These are phyloP conservation scores for Bothrops jararaca DNA, from an alignment of 2,113 vertebrate genomes.

Conservation along the genomic window DNA sequence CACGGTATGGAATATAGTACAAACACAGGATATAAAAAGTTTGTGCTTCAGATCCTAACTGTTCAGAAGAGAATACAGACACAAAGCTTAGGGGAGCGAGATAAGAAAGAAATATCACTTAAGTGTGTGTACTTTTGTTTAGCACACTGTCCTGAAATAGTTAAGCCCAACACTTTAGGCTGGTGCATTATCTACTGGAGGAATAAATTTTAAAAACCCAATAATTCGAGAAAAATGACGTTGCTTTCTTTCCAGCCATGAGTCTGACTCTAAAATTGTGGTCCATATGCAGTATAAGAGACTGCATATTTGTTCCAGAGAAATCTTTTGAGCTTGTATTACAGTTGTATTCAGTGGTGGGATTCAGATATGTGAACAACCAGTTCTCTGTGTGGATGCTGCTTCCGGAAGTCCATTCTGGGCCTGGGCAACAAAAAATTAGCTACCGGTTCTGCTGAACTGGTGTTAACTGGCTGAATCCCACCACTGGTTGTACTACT, in stretches of 20 bases:
- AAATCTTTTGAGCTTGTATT: background rate
- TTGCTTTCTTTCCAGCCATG: background rate
- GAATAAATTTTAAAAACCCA: background rate
- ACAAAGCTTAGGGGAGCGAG: background rate
- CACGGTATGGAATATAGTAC: background rate
- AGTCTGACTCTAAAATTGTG: background rate
- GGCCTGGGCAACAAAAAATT: no score
- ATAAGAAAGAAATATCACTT: background rate
- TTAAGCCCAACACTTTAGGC: background rate
- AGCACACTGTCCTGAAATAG: background rate
- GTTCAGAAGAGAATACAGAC: background rate
- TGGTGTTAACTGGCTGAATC: no score
- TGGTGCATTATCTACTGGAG: background rate
- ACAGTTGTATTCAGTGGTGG: background rate
- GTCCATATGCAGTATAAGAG: background rate
- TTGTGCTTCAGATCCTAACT: background rate
- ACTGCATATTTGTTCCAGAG: background rate
- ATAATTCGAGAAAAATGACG: background rate
- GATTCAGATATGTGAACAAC: no score
- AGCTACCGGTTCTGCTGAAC: no score
- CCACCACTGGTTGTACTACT: background rate
- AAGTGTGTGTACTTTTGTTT: background rate
- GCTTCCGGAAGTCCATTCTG: no score
- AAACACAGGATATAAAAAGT: background rate
- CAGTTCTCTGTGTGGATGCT: no score